Conservation (phyloP, 2,113 vertebrate species). For the Ceyx melanurus region DNA sequence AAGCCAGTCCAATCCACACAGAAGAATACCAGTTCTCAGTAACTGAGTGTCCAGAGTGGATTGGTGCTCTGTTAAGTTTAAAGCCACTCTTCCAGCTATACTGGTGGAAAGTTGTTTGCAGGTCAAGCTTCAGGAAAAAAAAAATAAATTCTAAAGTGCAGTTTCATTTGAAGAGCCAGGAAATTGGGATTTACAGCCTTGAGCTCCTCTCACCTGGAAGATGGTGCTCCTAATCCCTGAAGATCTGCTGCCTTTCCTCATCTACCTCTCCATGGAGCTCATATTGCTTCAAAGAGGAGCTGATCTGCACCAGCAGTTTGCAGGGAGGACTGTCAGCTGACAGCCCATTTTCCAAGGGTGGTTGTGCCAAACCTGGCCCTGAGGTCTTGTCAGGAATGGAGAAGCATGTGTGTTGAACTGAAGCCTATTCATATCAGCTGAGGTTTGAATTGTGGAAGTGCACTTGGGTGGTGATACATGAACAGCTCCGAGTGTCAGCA, state of each 20-base stretch:
- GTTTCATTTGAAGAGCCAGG: neutral
- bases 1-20: neutral
- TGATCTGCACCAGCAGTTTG: neutral
- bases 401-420: neutral
- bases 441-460: neutral
- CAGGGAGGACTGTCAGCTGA: neutral
- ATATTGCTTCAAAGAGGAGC: neutral
- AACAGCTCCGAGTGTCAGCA: neutral
- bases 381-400: neutral
- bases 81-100: neutral
- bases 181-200: neutral
- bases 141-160: neutral
- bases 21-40: neutral
- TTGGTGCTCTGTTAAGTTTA: neutral
- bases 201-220: neutral
- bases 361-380: neutral
- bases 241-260: neutral
- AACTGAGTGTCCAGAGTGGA: neutral
- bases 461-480: accelerated
- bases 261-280: neutral
- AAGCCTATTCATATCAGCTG: neutral
- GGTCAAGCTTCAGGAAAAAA: neutral
- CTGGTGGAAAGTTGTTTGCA: neutral
- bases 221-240: neutral
- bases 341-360: neutral